phyloP scores from a whole-genome alignment of 2,888 invertebrate species.

The Antheraea assamensis region DNA sequence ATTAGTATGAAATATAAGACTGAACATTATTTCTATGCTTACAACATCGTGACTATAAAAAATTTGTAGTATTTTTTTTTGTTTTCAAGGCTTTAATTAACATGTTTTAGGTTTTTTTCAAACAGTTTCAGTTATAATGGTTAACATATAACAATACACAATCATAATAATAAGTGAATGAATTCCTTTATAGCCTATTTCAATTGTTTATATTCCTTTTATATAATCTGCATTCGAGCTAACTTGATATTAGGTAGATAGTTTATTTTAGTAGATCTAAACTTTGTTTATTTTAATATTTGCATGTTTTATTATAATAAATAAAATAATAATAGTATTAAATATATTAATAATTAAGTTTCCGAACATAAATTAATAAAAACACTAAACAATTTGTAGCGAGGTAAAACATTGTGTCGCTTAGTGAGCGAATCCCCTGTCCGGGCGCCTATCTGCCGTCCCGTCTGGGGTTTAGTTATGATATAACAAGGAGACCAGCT shows the following conservation, averaged over 20 bases:
- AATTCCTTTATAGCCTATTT: no score
- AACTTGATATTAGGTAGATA: background rate
- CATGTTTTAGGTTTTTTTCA: no score
- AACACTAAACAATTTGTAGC: constrained; percentile 10
- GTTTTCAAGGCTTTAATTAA: no score
- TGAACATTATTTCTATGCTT: background rate
- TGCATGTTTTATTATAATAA: no score
- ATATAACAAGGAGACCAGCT: constrained; percentile 71
- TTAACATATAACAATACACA: no score
- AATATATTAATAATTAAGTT: background rate
- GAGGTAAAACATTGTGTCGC: background rate
- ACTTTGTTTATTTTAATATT: no score
- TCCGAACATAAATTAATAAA: background rate
- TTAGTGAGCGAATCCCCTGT: constrained; percentile 21
- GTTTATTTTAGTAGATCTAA: background rate
- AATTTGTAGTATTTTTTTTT: no score
- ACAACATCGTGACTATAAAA: no score
- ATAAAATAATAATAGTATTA: background rate
- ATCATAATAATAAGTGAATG: no score
- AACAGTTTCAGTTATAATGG: no score
- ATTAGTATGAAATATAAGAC: background rate
- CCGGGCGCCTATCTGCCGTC: constrained; percentile 42
- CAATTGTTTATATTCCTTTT: no score
- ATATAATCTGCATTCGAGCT: background rate
- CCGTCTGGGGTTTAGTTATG: constrained; percentile 65